These are phyloP conservation scores for Leptinotarsa haldemani DNA, from an alignment of 2,888 invertebrate genomes.

Conservation along the genomic window DNA sequence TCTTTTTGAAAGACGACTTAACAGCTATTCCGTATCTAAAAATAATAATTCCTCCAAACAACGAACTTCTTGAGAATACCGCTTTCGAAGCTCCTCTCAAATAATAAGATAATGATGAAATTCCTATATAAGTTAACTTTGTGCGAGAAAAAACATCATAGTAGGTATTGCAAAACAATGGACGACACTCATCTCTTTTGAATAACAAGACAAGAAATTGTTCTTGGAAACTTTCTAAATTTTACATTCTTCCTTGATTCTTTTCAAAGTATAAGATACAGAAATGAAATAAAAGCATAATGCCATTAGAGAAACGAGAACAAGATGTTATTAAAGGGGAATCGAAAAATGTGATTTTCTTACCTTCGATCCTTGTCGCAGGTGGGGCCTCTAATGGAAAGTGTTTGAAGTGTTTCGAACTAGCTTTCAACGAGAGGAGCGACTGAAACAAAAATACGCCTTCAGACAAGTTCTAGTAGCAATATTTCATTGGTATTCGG, in stretches of 20 bases:
- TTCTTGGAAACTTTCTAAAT: conserved; percentile 56
- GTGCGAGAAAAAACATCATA: conserved; percentile 58
- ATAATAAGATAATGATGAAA: conserved; percentile 61
- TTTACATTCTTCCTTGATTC: conserved; percentile 58
- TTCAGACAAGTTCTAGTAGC: too few relatives aligned
- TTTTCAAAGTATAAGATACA: conserved; percentile 54
- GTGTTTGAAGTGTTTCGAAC: conserved; percentile 48
- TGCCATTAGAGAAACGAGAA: conserved; percentile 38
- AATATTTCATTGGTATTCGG: too few relatives aligned
- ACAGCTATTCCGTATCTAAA: conserved; percentile 37
- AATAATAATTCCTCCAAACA: conserved; percentile 39
- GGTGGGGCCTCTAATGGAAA: conserved; percentile 56
- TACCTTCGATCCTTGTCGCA: conserved; percentile 61
- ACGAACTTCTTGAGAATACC: conserved; percentile 20
- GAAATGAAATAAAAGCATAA: conserved; percentile 54
- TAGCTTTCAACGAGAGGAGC: conserved; percentile 23
- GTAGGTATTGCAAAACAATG: conserved; percentile 59
- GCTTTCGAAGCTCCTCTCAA: conserved; percentile 29
- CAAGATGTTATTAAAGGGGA: background rate
- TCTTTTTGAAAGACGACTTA: conserved; percentile 20
- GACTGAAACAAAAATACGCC: conserved; percentile 15
- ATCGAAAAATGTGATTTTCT: conserved; percentile 36
- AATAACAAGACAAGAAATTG: conserved; percentile 61
- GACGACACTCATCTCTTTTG: conserved; percentile 43
- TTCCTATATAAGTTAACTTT: conserved; percentile 62